A percentile compares a stretch with the other conserved stretches of the same genome.
Evolutionary conservation across 2,888 invertebrate genomes (phyloP).

Genomic region (Eurytoma adleriae): DNA sequence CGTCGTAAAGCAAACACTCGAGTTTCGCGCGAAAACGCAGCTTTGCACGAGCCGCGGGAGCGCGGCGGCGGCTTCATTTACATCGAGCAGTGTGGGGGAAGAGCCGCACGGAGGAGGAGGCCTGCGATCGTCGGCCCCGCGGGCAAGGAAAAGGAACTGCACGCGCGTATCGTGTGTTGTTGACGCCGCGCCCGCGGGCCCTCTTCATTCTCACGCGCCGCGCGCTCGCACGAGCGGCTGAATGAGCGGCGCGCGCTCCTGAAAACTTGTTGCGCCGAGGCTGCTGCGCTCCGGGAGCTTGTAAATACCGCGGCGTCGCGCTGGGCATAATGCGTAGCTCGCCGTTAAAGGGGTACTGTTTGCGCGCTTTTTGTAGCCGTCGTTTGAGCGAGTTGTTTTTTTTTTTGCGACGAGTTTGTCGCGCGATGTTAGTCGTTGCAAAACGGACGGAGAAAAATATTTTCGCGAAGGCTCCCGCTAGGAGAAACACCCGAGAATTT

Average conservation of each 20-base stretch:
- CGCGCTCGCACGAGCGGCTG: not conserved
- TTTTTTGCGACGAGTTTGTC: too few species aligned
- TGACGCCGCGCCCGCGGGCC: constrained; percentile 2
- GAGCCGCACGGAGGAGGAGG: not conserved
- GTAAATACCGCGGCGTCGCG: too few species aligned
- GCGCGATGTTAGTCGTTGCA: too few species aligned
- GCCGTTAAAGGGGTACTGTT: too few species aligned
- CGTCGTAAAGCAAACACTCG: too few species aligned
- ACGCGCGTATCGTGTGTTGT: not conserved
- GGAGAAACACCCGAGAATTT: too few species aligned
- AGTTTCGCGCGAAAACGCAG: not conserved
- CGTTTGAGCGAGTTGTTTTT: too few species aligned
- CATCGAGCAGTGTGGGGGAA: not conserved
- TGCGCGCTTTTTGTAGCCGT: too few species aligned
- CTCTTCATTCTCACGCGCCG: constrained; percentile 30
- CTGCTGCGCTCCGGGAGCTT: too few species aligned
- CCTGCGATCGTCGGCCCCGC: not conserved
- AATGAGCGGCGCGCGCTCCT: not conserved
- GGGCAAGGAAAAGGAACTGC: constrained; percentile 13
- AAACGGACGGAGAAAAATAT: too few species aligned
- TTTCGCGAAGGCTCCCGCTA: too few species aligned
- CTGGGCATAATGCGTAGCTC: too few species aligned
- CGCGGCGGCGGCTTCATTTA: not conserved
- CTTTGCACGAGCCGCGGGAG: not conserved
- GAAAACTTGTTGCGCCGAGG: not conserved